Evolutionary conservation across 2,113 vertebrate genomes (phyloP), one percentile per base, ranked within the genome.

Genomic region (Equus quagga): DNA sequence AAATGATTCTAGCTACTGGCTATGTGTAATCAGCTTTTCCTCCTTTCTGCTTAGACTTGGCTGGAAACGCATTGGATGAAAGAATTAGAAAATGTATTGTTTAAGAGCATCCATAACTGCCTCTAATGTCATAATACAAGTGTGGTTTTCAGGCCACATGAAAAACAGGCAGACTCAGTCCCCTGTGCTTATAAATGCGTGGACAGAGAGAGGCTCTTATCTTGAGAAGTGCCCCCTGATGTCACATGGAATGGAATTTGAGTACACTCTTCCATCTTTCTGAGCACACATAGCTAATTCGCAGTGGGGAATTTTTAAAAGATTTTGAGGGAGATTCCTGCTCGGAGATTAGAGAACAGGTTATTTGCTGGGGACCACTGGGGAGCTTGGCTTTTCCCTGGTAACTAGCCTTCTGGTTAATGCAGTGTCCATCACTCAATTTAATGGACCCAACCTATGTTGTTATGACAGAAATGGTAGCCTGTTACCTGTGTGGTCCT

Each of bases 1-100:
- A 98, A 97, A 94, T 96, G 89, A 97, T 97, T 94, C 91, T 78
- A 97, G 95, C 89, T 91, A 75, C 97, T 79, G 85, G 93, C 70
- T 82, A 75, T 94, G 89, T 82, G 62, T 96, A 97, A 98, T 97
- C 89, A 93, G 96, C 89, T 94, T 97, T 85, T 54, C 89, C 17
- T 96, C 24, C 58, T 96, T 94, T 94, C 91, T 83, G 18, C 65
- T 73, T 96, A 46, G 72, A 81, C 41, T 76, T 96, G 90, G 60
- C 67, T 97, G 26, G 60, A 86, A 93, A 94, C 0, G 1, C 12
- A 41, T 54, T 21, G 76, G 81, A 82, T 80, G 64, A 91, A 80
- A 88, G 73, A 62, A 96, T 95, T 94, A 92, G 79, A 64, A 97
- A 96, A 90, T 54, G n/a, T 64, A 54, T 85, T 76, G 54, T 56